These are phyloP conservation scores for Oryzias dopingdopingensis DNA, from an alignment of 2,797 vertebrate genomes.

Conservation along the genomic window DNA sequence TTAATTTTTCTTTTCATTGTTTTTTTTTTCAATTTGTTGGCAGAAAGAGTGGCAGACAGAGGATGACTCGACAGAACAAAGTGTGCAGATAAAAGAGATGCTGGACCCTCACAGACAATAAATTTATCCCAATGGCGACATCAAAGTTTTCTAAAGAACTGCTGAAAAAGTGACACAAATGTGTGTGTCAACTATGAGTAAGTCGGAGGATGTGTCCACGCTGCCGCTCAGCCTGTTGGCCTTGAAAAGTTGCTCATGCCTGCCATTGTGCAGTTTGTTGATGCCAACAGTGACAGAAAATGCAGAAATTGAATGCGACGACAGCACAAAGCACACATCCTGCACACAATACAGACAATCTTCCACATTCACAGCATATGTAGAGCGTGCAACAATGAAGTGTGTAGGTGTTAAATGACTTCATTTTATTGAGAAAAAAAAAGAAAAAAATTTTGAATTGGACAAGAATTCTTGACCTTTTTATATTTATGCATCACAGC, in stretches of 20 bases:
- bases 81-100: constrained; percentile 58
- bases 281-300: constrained; percentile 20
- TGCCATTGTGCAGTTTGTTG: constrained; percentile 15
- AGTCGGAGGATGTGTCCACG: constrained; percentile 15
- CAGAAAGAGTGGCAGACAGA: constrained; percentile 36
- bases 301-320: constrained; percentile 21
- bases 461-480: constrained; percentile 7
- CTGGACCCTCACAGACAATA: constrained; percentile 37
- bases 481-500: background rate
- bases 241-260: constrained; percentile 28
- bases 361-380: too few relatives aligned
- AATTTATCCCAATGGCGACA: constrained; percentile 43
- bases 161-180: constrained; percentile 35
- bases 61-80: constrained; percentile 55
- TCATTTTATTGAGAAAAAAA: too few relatives aligned
- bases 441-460: background rate
- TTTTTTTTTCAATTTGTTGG: constrained; percentile 35
- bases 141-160: constrained; percentile 43
- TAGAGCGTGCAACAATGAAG: too few relatives aligned
- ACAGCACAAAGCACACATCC: constrained; percentile 19
- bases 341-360: constrained; percentile 21
- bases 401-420: too few relatives aligned
- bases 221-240: constrained; percentile 19
- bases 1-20: constrained; percentile 31
- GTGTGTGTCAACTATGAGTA: constrained; percentile 36